A percentile compares a stretch with the other conserved stretches of the same genome.
Evolutionary conservation across 2,888 invertebrate genomes (phyloP).

Genomic region (Orthonevra nobilis): DNA sequence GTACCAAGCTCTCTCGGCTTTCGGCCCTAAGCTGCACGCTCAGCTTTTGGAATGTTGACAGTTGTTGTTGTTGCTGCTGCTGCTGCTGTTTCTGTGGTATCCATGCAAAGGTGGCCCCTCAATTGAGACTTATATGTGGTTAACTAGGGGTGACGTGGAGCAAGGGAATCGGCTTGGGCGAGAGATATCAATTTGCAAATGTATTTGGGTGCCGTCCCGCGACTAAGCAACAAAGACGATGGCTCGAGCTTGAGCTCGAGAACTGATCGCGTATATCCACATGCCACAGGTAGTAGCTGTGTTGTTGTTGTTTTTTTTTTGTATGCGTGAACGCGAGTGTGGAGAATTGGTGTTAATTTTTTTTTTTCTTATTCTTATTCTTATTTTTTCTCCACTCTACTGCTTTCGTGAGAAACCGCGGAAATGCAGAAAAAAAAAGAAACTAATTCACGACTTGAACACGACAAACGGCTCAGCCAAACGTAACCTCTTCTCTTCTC

Average conservation of each 20-base stretch:
- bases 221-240: constrained; percentile 34
- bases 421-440: constrained; percentile 37
- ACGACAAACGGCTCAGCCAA: constrained; percentile 46
- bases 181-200: constrained; percentile 48
- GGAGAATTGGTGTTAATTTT: constrained; percentile 57
- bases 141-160: too few relatives aligned
- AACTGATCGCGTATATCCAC: constrained; percentile 60
- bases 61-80: too few relatives aligned
- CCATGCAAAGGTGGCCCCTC: background rate
- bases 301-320: too few relatives aligned
- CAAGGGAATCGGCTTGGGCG: background rate
- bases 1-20: constrained; percentile 29
- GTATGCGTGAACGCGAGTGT: constrained; percentile 11
- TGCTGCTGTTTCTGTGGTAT: too few relatives aligned
- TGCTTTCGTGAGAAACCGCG: constrained; percentile 60
- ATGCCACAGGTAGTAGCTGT: constrained; percentile 59
- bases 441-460: constrained; percentile 41
- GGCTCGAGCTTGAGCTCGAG: too few relatives aligned
- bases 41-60: constrained; percentile 52
- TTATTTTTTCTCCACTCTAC: constrained; percentile 34
- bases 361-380: constrained; percentile 22
- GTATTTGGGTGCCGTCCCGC: constrained; percentile 51
- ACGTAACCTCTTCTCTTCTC: constrained; percentile 47
- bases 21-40: constrained; percentile 47
- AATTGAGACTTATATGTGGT: constrained; percentile 22